Conservation (phyloP, 37 sponge, comb jelly and placozoan species). For the Hormiphora californensis region DNA sequence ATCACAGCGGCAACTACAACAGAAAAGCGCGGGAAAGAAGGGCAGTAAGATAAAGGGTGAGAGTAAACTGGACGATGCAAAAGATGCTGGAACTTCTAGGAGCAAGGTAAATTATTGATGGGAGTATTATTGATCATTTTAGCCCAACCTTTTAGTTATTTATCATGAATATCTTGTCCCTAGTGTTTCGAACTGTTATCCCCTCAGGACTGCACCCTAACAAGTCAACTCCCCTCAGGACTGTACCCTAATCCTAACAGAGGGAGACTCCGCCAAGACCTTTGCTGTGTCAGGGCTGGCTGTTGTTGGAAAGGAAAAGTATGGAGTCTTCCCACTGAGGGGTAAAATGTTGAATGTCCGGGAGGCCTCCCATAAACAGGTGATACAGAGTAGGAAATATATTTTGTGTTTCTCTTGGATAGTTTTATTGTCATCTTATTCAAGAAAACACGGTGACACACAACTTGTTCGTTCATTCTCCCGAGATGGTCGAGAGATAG, state of each 20-base stretch:
- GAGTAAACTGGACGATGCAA: conserved; percentile 91
- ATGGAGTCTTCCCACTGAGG: conserved; percentile 91
- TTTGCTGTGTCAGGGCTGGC: conserved; percentile 88
- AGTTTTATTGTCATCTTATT: no score
- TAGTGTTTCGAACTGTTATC: no score
- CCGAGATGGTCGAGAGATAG: no score
- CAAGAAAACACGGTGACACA: no score
- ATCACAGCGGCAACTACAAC: conserved; percentile 70
- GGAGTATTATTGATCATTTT: no score
- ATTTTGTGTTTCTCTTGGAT: no score
- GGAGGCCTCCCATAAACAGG: conserved; percentile 93
- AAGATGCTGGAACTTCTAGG: conserved; percentile 75
- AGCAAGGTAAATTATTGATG: conserved; percentile 30
- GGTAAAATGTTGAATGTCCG: conserved; percentile 91
- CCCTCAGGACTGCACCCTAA: no score
- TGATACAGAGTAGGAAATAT: conserved; percentile 54
- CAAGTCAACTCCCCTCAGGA: no score
- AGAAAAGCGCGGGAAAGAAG: conserved; percentile 64
- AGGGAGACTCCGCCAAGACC: conserved; percentile 96
- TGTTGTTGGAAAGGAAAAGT: conserved; percentile 83
- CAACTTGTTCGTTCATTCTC: no score
- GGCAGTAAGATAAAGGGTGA: conserved; percentile 76
- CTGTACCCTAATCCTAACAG: conserved; percentile 93
- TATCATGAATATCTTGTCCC: no score
- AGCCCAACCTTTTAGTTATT: no score